Evolutionary conservation across 2,797 vertebrate species (phyloP), one percentile per base, ranked within the genome.

Genomic region (Gastrophryne carolinensis): DNA sequence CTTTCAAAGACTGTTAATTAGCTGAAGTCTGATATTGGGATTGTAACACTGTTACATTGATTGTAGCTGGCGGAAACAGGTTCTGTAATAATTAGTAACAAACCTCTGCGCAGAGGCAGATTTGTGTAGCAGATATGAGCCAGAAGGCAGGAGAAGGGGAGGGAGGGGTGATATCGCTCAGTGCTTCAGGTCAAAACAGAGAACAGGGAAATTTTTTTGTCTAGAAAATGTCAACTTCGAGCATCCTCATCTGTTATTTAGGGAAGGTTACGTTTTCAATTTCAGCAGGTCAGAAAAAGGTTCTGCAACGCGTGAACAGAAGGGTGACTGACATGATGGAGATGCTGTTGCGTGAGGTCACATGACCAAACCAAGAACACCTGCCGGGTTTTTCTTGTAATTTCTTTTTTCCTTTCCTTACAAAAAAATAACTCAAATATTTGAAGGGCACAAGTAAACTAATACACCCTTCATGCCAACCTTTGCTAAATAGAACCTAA

Each of bases 181-280:
- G 23, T 63, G 49, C 79, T 69, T 67, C 79, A 63, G 80, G 68
- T 79, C 64, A 81, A 47, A 65, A 58, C n/a, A 8, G 57, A 68
- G 60, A 52, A 41, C 61, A 47, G 39, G 79, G 68, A 73, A 44
- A 73, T 50, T 74, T 56, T n/a, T n/a, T 54, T 24, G 41, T 35
- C 72, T 47, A 72, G 41, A 80, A 82, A 82, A 80, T 81, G 78
- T 82, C 81, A 82, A 37, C 50, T 58, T 44, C 69, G 73, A 75
- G 52, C 79, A 77, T 72, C 70, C 78, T 74, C 75, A 79, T 81
- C 81, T 81, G 74, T 81, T 83, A 81, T 81, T 82, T 79, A 73
- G 77, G 67, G 73, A 81, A 83, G 81, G 80, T 83, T 81, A 82
- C 39, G 69, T 82, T 83, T 83, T 83, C 81, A 82, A 81, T 83